These are phyloP conservation scores for Dendroctonus ponderosae DNA, from an alignment of 1,140 invertebrate genomes.

Conservation along the genomic window DNA sequence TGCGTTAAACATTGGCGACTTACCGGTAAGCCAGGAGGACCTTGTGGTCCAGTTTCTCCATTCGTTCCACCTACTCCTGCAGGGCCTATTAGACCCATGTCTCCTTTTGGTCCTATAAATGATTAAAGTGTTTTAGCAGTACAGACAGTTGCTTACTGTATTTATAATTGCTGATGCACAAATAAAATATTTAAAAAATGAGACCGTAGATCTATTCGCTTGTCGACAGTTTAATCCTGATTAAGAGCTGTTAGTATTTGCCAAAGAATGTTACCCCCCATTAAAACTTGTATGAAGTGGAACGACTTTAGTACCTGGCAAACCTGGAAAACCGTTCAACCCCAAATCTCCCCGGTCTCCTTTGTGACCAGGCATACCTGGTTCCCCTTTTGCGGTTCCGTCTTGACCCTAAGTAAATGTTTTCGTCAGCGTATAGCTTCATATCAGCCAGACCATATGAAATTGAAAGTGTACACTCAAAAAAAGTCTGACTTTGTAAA, in stretches of 20 bases:
- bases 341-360: slow-evolving; percentile 87
- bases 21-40: slow-evolving; percentile 79
- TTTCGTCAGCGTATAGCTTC: slow-evolving; percentile 44
- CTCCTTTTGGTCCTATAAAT: slow-evolving; percentile 45
- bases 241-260: background rate
- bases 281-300: background rate
- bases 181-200: no score
- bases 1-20: slow-evolving; percentile 25
- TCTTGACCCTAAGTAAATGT: slow-evolving; percentile 51
- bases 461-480: no score
- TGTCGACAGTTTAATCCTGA: no score
- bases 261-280: background rate
- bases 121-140: no score
- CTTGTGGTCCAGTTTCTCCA: slow-evolving; percentile 83
- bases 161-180: no score
- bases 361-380: slow-evolving; percentile 74
- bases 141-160: no score
- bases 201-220: no score
- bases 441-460: slow-evolving; percentile 20
- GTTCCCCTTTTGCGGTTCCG: slow-evolving; percentile 52
- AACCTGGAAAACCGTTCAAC: slow-evolving; percentile 59
- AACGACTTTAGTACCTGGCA: slow-evolving; percentile 42
- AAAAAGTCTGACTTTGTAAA: no score
- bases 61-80: slow-evolving; percentile 76
- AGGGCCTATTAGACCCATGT: slow-evolving; percentile 68